Evolutionary conservation across 2,113 vertebrate species (phyloP).

Genomic region (Pelmatolapia mariae): DNA sequence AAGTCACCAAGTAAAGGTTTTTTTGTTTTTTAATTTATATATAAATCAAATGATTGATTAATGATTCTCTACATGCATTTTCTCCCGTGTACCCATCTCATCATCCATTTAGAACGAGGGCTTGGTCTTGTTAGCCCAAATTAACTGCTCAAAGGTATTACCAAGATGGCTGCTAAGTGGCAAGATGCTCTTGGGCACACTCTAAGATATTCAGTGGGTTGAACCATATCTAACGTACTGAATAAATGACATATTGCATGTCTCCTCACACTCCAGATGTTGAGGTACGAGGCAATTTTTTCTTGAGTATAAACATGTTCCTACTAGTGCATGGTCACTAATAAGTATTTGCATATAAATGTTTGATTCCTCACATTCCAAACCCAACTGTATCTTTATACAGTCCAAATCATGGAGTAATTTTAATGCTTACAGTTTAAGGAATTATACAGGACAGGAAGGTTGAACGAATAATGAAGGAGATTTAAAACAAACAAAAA

Average conservation of each 20-base stretch:
- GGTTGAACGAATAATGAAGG: accelerated
- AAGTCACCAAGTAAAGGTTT: background rate
- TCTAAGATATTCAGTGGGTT: background rate
- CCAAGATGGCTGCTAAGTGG: background rate
- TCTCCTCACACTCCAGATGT: background rate
- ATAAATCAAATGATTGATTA: background rate
- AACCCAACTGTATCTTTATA: background rate
- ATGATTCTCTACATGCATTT: background rate
- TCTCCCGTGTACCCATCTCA: accelerated
- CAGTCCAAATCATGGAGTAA: background rate
- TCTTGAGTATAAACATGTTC: background rate
- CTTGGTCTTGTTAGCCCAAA: accelerated
- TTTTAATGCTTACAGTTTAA: background rate
- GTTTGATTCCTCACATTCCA: accelerated
- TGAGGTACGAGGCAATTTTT: background rate
- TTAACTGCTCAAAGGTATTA: background rate
- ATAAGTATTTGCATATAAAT: background rate
- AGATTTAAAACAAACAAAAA: background rate
- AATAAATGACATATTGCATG: background rate
- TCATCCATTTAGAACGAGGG: background rate
- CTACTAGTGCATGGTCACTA: background rate
- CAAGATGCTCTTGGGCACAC: background rate
- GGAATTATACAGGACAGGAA: background rate
- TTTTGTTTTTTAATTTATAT: background rate
- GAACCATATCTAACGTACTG: background rate